Conservation (phyloP, 2,797 vertebrate genomes). For the Benthosema pterotum region DNA sequence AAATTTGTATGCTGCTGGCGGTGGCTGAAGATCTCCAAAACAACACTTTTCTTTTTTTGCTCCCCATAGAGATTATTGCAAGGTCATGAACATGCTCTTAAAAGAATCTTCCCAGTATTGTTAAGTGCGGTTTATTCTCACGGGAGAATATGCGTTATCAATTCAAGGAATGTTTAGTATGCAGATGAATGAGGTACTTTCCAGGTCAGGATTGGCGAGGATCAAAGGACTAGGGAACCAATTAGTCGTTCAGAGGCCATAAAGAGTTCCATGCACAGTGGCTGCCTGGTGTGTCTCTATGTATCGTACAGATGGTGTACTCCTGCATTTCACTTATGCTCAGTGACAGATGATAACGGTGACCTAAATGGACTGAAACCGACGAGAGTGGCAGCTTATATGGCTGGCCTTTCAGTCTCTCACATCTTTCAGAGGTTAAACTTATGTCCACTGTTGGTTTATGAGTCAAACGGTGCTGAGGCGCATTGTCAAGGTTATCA, state of each 20-base stretch:
- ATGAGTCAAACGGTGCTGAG: slow-evolving; percentile 27
- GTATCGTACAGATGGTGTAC: slow-evolving; percentile 4
- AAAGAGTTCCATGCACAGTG: slow-evolving; percentile 25
- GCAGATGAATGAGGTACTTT: slow-evolving; percentile 6
- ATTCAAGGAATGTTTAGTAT: neutral
- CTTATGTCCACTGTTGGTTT: slow-evolving; percentile 11
- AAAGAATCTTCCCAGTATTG: neutral
- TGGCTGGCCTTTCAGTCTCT: neutral
- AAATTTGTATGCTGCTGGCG: no score
- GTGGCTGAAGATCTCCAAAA: neutral
- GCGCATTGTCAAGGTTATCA: slow-evolving; percentile 55
- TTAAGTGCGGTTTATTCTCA: neutral
- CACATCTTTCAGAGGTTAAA: neutral
- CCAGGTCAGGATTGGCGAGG: neutral
- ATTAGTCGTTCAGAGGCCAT: slow-evolving; percentile 14
- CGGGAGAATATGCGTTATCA: neutral
- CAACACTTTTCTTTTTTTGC: slow-evolving; percentile 3
- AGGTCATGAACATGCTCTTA: neutral
- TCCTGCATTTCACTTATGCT: neutral
- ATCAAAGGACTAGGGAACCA: neutral
- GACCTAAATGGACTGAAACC: neutral
- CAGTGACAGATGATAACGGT: slow-evolving; percentile 11
- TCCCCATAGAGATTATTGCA: neutral
- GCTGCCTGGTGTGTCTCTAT: slow-evolving; percentile 33
- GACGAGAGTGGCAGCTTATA: neutral